These are phyloP conservation scores for Phocoena sinus DNA, from an alignment of 2,113 vertebrate species.

Conservation along the genomic window DNA sequence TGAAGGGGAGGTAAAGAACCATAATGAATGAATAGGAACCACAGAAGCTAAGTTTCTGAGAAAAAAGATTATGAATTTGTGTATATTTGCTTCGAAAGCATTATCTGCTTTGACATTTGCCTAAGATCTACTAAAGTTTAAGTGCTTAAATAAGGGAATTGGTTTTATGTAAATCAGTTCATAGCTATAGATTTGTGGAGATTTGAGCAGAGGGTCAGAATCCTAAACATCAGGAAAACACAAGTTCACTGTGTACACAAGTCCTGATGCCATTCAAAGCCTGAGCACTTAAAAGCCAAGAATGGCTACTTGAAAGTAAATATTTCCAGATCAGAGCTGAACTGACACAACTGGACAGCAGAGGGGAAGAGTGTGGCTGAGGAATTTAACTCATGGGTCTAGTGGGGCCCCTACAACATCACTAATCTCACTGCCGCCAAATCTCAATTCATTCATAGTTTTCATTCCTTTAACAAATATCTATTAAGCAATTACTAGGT, in stretches of 20 bases:
- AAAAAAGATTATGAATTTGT: conserved; percentile 4
- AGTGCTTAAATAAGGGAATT: background rate
- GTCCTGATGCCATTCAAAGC: background rate
- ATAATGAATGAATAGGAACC: background rate
- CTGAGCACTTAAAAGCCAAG: background rate
- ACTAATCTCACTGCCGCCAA: background rate
- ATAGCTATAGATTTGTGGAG: background rate
- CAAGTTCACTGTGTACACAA: background rate
- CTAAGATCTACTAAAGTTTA: conserved; percentile 1
- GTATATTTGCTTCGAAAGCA: conserved; percentile 7
- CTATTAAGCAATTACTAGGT: background rate
- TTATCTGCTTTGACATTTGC: conserved; percentile 47
- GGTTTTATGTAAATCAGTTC: background rate
- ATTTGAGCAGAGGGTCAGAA: background rate
- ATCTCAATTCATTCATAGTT: background rate
- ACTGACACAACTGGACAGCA: background rate
- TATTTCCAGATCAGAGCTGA: background rate
- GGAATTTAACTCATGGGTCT: background rate
- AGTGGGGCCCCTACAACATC: background rate
- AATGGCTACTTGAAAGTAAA: background rate
- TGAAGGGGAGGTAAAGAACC: background rate
- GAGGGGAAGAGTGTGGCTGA: background rate
- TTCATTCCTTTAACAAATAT: background rate
- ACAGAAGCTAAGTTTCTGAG: background rate
- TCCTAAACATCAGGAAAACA: background rate